Percentiles rank a stretch among this genome's conserved stretches.
phyloP scores from a whole-genome alignment of 2,888 invertebrate species.

The Laothoe populi region DNA sequence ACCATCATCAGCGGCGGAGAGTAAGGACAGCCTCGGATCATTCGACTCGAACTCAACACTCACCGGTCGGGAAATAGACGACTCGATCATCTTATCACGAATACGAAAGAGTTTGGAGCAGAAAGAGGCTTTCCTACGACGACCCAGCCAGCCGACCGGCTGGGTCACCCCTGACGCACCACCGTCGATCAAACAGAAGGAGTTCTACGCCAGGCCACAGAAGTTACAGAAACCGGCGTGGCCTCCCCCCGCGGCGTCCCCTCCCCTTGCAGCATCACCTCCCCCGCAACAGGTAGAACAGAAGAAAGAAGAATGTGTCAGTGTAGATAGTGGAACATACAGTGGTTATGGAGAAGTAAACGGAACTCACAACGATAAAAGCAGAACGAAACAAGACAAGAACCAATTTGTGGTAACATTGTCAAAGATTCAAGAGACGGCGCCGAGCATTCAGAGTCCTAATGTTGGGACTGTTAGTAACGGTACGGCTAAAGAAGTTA shows the following conservation, averaged over 20 bases:
- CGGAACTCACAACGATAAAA: constrained; percentile 72
- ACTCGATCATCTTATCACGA: constrained; percentile 90
- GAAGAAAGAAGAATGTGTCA: constrained; percentile 79
- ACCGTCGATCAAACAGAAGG: constrained; percentile 86
- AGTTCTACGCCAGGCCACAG: constrained; percentile 92
- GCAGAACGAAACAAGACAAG: constrained; percentile 72
- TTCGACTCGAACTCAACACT: constrained; percentile 88
- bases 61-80: constrained; percentile 88
- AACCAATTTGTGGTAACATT: constrained; percentile 85
- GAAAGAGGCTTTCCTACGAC: constrained; percentile 94
- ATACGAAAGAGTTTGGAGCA: constrained; percentile 94
- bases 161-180: constrained; percentile 82
- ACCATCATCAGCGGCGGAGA: constrained; percentile 87
- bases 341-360: constrained; percentile 79
- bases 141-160: constrained; percentile 88
- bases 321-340: constrained; percentile 76
- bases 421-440: constrained; percentile 87
- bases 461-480: constrained; percentile 72
- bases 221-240: constrained; percentile 89
- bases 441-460: constrained; percentile 70
- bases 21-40: constrained; percentile 88
- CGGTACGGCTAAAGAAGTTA: constrained; percentile 66
- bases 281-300: constrained; percentile 74
- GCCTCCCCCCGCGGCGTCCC: constrained; percentile 85
- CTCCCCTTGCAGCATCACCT: constrained; percentile 85